Base-by-base conservation (phyloP, 23 tunicate genomes). In the Clavelina lepadiformis region DNA sequence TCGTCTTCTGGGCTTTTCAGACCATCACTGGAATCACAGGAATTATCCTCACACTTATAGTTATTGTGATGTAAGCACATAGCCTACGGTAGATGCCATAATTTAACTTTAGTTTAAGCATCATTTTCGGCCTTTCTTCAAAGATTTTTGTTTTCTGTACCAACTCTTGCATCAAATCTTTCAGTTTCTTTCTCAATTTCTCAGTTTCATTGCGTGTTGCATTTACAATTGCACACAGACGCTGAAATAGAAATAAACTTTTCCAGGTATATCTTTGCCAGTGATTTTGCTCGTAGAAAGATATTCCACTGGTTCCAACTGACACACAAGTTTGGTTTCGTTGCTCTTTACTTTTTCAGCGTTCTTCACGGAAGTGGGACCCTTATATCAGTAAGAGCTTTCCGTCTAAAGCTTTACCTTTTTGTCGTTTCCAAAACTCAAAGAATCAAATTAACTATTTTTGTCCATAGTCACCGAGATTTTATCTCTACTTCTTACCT, bases 11-110 rank as follows among this genome's bases (percentile, higher is more conserved):
- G 96, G 52, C 71, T 41, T 74, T 61, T 35, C 96, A 88, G 46
- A 88, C 96, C 31, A 67, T 88, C 31, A 88, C 96, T 0, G 96
- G 96, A 31, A 53, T 88, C 34, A 74, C 88, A 20, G 96, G 96
- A 20, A 78, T 88, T 21, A 68, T 88, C 28, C 62, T 73, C 18
- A 80, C 88, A 0, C 59, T 88, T 28, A 60, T 72, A 11, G 54
- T 80, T 22, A 88, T 88, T 51, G 60, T 82, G 7, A 88, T 88
- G 96, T 88, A 68, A 80, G 84, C 68, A 3, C 3, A 41, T 41
- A 41, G 49, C 29, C 35, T 26, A 28, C n/a, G 7, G 8, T 59
- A 26, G 31, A 59, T 59, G 36, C 8, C 35, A 59, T 59, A 59
- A 29, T 22, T 35, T 41, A 41, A 41, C 18, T 53, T 13, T 53